Conservation (phyloP, 2,888 invertebrate species). For the Macrostomum cliftonense region DNA sequence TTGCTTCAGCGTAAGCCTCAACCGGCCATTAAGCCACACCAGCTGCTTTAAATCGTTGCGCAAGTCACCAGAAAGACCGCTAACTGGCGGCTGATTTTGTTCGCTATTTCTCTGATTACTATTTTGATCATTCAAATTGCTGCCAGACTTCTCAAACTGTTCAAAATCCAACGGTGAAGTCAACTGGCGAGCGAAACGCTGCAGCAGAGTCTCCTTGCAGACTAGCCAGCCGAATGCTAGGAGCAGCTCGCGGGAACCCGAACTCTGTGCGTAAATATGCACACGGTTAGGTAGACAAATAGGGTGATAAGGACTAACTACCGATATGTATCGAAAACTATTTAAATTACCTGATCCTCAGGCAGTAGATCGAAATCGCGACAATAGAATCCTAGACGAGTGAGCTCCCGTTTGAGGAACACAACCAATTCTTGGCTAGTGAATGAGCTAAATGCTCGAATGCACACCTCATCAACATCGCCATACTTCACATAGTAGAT, state of each 20-base stretch:
- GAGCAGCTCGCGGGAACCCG: conserved; percentile 27
- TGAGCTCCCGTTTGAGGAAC: conserved; percentile 26
- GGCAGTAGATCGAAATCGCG: conserved; percentile 22
- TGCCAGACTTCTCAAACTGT: too few species aligned
- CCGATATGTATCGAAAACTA: too few species aligned
- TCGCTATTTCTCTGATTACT: not conserved
- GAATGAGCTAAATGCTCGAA: conserved; percentile 18
- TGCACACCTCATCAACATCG: conserved; percentile 19
- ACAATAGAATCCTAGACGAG: conserved; percentile 22
- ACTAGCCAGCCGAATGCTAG: conserved; percentile 31
- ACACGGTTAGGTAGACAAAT: too few species aligned
- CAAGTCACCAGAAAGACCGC: conserved; percentile 12
- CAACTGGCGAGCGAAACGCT: conserved; percentile 16
- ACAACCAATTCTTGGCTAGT: conserved; percentile 23
- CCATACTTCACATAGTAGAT: conserved; percentile 25
- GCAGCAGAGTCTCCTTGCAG: conserved; percentile 22
- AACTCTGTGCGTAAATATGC: too few species aligned
- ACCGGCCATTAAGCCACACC: conserved; percentile 27
- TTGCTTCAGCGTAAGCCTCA: conserved; percentile 21
- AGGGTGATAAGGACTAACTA: too few species aligned
- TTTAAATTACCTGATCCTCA: conserved; percentile 16
- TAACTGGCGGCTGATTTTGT: not conserved
- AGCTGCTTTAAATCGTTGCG: conserved; percentile 12
- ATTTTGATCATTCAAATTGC: too few species aligned
- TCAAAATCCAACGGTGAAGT: not conserved